A percentile compares a stretch with the other conserved stretches of the same genome.
Evolutionary conservation across 2,888 invertebrate genomes (phyloP).

Genomic region (Pseudococcus longispinus): DNA sequence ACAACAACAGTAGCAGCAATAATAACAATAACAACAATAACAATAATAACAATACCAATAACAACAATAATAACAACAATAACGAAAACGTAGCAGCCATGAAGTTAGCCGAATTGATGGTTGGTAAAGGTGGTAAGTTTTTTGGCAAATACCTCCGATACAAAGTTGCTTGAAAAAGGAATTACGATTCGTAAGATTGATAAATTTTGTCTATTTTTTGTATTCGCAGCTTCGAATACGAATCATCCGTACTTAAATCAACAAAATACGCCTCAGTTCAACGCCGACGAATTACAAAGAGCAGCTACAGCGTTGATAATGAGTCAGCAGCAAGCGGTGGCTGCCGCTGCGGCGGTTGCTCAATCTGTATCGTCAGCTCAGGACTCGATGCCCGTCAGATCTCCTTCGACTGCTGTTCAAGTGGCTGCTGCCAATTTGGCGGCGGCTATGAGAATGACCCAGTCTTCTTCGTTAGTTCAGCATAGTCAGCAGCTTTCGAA

Average conservation of each 20-base stretch:
- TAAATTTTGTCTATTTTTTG: background rate
- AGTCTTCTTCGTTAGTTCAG: constrained; percentile 58
- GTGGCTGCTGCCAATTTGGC: constrained; percentile 79
- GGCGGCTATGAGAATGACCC: constrained; percentile 72
- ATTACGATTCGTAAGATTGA: background rate
- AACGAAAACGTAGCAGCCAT: constrained; percentile 62
- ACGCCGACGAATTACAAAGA: constrained; percentile 61
- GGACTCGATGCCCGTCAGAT: constrained; percentile 44
- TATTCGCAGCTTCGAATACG: constrained; percentile 55
- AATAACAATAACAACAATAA: constrained; percentile 59
- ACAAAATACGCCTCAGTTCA: constrained; percentile 60
- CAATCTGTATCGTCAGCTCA: constrained; percentile 65
- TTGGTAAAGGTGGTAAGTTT: constrained; percentile 60
- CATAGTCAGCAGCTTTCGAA: constrained; percentile 58
- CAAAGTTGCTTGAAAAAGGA: background rate
- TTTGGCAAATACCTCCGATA: too few species aligned
- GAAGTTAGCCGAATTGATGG: constrained; percentile 61
- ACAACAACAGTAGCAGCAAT: constrained; percentile 71
- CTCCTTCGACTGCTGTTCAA: constrained; percentile 70
- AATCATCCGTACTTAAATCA: constrained; percentile 60
- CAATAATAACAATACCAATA: constrained; percentile 64
- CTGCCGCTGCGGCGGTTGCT: constrained; percentile 74
- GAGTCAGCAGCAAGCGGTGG: constrained; percentile 61
- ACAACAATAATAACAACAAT: constrained; percentile 71
- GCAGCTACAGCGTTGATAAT: constrained; percentile 61